Conservation (phyloP, 2,888 invertebrate genomes). For the Diarsia dahlii region DNA sequence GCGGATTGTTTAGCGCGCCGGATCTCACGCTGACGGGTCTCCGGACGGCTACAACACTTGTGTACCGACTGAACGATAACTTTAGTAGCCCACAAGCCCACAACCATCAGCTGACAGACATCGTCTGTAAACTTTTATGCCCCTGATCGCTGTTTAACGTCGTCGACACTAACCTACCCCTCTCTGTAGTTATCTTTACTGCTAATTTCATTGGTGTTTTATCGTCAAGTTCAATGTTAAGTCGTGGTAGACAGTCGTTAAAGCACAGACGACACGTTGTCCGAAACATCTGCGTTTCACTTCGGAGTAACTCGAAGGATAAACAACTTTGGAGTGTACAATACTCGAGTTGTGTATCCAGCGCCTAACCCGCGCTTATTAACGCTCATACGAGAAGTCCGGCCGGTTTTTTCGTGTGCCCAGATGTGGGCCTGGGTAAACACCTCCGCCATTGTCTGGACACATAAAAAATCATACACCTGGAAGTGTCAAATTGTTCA, state of each 20-base stretch:
- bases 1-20: slow-evolving; percentile 52
- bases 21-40: slow-evolving; percentile 5
- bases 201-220: slow-evolving; percentile 87
- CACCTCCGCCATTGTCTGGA: slow-evolving; percentile 83
- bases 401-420: slow-evolving; percentile 87
- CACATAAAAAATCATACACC: slow-evolving; percentile 89
- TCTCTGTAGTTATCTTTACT: slow-evolving; percentile 84
- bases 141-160: slow-evolving; percentile 66
- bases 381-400: slow-evolving; percentile 88
- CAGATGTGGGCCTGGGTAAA: slow-evolving; percentile 89
- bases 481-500: slow-evolving; percentile 91
- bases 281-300: slow-evolving; percentile 81
- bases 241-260: slow-evolving; percentile 75
- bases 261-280: slow-evolving; percentile 81
- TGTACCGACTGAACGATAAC: background rate
- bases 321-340: slow-evolving; percentile 81
- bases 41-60: background rate
- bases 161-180: slow-evolving; percentile 81
- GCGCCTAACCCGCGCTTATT: slow-evolving; percentile 81
- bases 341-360: slow-evolving; percentile 72
- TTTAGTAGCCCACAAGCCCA: background rate
- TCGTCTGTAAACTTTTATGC: slow-evolving; percentile 47
- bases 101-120: slow-evolving; percentile 30
- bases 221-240: slow-evolving; percentile 89
- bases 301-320: slow-evolving; percentile 78